These are phyloP conservation scores for Chelonus formosanus DNA, from an alignment of 2,888 invertebrate genomes.

Conservation along the genomic window DNA sequence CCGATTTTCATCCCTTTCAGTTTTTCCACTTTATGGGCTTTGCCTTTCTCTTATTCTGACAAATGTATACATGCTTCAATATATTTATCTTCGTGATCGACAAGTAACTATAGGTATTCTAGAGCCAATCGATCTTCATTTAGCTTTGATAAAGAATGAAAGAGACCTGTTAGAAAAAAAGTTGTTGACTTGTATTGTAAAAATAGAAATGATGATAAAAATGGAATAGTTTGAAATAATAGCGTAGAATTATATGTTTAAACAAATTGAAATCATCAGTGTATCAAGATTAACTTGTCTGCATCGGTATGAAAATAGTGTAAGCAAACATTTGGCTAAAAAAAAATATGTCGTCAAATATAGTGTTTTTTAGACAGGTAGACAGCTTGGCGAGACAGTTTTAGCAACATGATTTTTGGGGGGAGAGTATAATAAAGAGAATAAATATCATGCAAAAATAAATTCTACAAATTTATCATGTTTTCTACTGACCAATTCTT, in stretches of 20 bases:
- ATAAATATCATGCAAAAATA: slow-evolving; percentile 27
- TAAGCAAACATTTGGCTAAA: background rate
- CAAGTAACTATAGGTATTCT: slow-evolving; percentile 4
- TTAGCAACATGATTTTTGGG: slow-evolving; percentile 16
- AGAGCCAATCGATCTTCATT: slow-evolving; percentile 1
- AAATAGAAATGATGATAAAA: background rate
- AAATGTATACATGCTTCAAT: slow-evolving; percentile 5
- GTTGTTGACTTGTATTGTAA: too few species aligned
- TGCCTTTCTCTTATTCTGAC: background rate
- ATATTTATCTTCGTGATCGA: slow-evolving; percentile 15
- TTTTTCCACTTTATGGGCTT: background rate
- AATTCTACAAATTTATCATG: slow-evolving; percentile 30
- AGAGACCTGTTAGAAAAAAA: background rate
- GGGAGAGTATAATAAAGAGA: slow-evolving; percentile 5
- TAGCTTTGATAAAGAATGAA: slow-evolving; percentile 15
- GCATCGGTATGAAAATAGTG: background rate
- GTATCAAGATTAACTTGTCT: slow-evolving; percentile 9
- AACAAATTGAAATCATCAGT: background rate
- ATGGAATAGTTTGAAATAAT: background rate
- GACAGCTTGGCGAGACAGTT: slow-evolving; percentile 35
- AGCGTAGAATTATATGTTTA: too few species aligned
- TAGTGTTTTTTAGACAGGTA: slow-evolving; percentile 29
- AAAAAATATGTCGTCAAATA: slow-evolving; percentile 18
- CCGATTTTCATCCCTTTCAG: slow-evolving; percentile 7
- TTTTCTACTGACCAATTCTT: slow-evolving; percentile 25